A percentile compares a stretch with the other conserved stretches of the same genome.
Evolutionary conservation across 2,888 invertebrate genomes (phyloP).

Genomic region (Cybosia mesomella): DNA sequence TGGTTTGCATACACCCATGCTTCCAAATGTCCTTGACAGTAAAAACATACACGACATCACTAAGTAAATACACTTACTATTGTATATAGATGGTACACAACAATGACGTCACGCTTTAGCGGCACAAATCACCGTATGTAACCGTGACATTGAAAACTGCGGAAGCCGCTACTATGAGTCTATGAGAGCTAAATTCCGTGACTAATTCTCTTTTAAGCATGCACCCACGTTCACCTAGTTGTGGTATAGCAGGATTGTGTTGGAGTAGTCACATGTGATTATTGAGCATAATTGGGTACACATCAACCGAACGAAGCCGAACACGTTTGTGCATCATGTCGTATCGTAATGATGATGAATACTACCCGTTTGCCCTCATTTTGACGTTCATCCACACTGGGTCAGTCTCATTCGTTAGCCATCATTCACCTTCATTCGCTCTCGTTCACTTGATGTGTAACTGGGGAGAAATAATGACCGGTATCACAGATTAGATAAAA

Average conservation of each 20-base stretch:
- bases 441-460: too few species aligned
- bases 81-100: slow-evolving; percentile 33
- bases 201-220: slow-evolving; percentile 53
- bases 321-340: neutral
- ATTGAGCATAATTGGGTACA: neutral
- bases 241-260: neutral
- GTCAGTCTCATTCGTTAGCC: too few species aligned
- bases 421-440: too few species aligned
- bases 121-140: slow-evolving; percentile 39
- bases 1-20: too few species aligned
- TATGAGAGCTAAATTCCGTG: slow-evolving; percentile 51
- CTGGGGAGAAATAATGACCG: too few species aligned
- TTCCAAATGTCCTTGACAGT: slow-evolving; percentile 39
- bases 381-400: too few species aligned
- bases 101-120: slow-evolving; percentile 42
- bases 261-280: neutral
- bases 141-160: slow-evolving; percentile 56
- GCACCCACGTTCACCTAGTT: slow-evolving; percentile 38
- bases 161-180: slow-evolving; percentile 37
- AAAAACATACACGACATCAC: slow-evolving; percentile 40
- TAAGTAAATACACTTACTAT: slow-evolving; percentile 34
- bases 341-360: too few species aligned
- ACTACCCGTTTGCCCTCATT: too few species aligned
- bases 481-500: too few species aligned
- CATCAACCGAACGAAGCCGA: neutral